Conservation (phyloP, 2,113 vertebrate genomes). For the Puntigrus tetrazona region DNA sequence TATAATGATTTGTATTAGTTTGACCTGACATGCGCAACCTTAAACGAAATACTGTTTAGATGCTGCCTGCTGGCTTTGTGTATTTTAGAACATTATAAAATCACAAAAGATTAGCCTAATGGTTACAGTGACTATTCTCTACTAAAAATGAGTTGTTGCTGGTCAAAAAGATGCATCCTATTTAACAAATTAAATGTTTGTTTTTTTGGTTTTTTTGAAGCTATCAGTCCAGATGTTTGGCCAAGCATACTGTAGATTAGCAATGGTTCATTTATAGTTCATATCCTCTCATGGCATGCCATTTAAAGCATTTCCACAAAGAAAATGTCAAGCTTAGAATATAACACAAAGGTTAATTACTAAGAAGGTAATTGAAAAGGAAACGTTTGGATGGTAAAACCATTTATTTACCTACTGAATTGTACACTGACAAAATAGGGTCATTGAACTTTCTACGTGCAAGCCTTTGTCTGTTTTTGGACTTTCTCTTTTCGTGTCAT, state of each 20-base stretch:
- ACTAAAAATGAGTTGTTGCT: background rate
- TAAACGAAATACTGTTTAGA: background rate
- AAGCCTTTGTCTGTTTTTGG: background rate
- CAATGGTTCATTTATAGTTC: background rate
- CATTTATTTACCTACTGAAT: background rate
- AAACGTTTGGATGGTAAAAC: background rate
- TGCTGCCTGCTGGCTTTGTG: background rate
- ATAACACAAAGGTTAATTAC: background rate
- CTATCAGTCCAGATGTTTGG: background rate
- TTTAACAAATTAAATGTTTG: background rate
- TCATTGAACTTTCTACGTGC: background rate
- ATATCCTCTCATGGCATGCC: background rate
- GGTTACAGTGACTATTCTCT: background rate
- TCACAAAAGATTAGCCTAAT: background rate
- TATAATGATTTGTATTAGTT: conserved; percentile 32
- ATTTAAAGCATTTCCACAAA: conserved; percentile 1
- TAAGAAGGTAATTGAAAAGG: too few species aligned
- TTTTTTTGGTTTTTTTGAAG: too few species aligned
- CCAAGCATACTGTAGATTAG: background rate
- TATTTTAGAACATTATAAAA: background rate
- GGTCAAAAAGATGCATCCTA: background rate
- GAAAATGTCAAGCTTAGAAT: background rate
- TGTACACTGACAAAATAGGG: background rate
- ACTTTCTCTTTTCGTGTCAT: background rate
- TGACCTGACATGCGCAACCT: conserved; percentile 4